Evolutionary conservation across 2,888 invertebrate species (phyloP), one percentile per base, ranked within the genome.

Genomic region (Aphelenchoides bicaudatus): DNA sequence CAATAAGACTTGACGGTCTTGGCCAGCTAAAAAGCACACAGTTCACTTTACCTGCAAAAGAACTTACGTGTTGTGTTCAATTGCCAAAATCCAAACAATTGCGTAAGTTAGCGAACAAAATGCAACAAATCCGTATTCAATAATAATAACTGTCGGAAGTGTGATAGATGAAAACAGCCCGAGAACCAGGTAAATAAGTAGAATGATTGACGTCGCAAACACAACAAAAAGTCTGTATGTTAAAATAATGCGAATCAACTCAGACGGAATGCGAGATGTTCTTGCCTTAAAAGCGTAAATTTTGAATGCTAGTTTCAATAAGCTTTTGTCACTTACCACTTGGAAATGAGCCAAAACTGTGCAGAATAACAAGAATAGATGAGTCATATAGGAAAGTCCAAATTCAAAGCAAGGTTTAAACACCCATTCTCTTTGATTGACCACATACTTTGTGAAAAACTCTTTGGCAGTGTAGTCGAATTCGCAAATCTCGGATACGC

Each of bases 331-430:
- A 21, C 49, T 48, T 59, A 63, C 66, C 54, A 55, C 39, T 34
- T 58, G 28, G 19, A 67, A 66, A 28, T 46, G 50, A 38, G 50
- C 54, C 13, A 72, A 28, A 23, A 74, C 54, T 8, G 57, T 49
- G 31, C 56, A 55, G 56, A 72, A 69, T 5, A 73, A 48, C 5
- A 73, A 49, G 5, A 67, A 56, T 1, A 67, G 23, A 21, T 64
- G 61, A 28, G 64, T 49, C 1, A 55, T 6, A 2, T 50, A 21
- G 2, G 71, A 51, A 10, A 65, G 29, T 4, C 27, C 57, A 27
- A 68, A 50, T 49, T 73, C 73, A n/a, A 66, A 63, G 31, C 73
- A 73, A 6, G 63, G 64, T 3, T 62, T 68, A 29, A 71, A 43
- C 23, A 66, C 19, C 25, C 27, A 16, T 10, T 34, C n/a, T 10